Base-by-base conservation (phyloP, 2,797 vertebrate genomes). In the Lateolabrax maculatus region DNA sequence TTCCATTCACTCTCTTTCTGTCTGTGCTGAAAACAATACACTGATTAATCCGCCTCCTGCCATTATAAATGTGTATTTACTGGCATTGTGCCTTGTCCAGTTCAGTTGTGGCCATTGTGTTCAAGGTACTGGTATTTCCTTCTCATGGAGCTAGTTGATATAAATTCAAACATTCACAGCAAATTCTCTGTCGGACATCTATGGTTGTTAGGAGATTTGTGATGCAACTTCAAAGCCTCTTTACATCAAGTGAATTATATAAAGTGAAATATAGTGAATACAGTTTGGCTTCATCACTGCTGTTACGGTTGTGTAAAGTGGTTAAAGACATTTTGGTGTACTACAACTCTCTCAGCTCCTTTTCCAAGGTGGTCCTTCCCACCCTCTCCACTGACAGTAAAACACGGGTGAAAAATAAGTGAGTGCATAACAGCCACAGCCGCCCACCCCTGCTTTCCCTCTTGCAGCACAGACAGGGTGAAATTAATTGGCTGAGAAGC, bases 401-500 rank as follows among this genome's bases (percentile, higher is more conserved):
- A 66, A 46, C 46, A 72, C 41, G 64, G 37, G 63, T 73, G 61
- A 70, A 77, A 80, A 81, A 70, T 19, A 78, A 41, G 37, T 34
- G 29, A 68, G 55, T 64, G 55, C 31, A 8, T 51, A 67, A 84
- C 72, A 19, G 27, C 65, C 77, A 60, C 58, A 9, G 16, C 29
- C 34, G 2, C 51, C 69, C 21, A 13, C 36, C 58, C 53, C 52
- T 31, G 27, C 44, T 37, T 68, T 57, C 66, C 39, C 60, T 55
- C 37, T 66, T 39, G 51, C 69, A 66, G 57, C 71, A 71, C 46
- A 76, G 84, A 83, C 21, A 1, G 56, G 63, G 72, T 87, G 46
- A 80, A 37, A 87, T 76, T 61, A 81, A 81, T 43, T 75, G 76
- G 29, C 84, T 71, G 72, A 70, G 74, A 65, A 58, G 76, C 64